Evolutionary conservation across 1,140 invertebrate species (phyloP).

Genomic region (Drosophila oshimai): DNA sequence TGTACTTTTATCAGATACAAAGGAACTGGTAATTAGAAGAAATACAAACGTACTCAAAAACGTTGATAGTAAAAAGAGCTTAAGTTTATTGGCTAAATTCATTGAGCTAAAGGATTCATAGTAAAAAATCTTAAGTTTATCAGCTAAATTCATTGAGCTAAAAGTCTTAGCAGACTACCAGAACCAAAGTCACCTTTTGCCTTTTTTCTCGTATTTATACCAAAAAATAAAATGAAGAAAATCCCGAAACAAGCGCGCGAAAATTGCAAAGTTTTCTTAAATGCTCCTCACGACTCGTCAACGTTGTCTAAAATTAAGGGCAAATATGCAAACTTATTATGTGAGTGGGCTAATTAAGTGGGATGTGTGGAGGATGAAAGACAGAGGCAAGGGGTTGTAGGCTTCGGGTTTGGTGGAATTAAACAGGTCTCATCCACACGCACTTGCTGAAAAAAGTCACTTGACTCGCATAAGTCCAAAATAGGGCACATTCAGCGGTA

Average conservation of each 20-base stretch:
- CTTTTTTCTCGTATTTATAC: too few relatives aligned
- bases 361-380: neutral
- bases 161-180: slow-evolving; percentile 45
- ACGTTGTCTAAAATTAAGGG: slow-evolving; percentile 69
- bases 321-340: slow-evolving; percentile 78
- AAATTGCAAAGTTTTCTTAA: slow-evolving; percentile 80
- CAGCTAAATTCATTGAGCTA: slow-evolving; percentile 60
- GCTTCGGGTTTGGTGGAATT: too few relatives aligned
- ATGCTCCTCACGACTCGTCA: slow-evolving; percentile 55
- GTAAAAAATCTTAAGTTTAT: too few relatives aligned
- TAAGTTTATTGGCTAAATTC: too few relatives aligned
- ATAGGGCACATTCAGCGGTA: too few relatives aligned
- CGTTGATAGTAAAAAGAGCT: too few relatives aligned
- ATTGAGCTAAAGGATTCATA: too few relatives aligned
- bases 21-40: too few relatives aligned
- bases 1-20: too few relatives aligned
- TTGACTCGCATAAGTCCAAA: slow-evolving; percentile 11
- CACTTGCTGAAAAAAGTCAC: neutral
- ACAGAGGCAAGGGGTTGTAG: neutral
- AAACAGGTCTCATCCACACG: too few relatives aligned
- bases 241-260: slow-evolving; percentile 69
- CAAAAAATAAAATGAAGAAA: slow-evolving; percentile 3
- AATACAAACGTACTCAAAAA: too few relatives aligned
- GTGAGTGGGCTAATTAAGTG: too few relatives aligned
- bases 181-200: neutral